These are phyloP conservation scores for Pangasius larnaudii DNA, from an alignment of 2,797 vertebrate species.

Conservation along the genomic window DNA sequence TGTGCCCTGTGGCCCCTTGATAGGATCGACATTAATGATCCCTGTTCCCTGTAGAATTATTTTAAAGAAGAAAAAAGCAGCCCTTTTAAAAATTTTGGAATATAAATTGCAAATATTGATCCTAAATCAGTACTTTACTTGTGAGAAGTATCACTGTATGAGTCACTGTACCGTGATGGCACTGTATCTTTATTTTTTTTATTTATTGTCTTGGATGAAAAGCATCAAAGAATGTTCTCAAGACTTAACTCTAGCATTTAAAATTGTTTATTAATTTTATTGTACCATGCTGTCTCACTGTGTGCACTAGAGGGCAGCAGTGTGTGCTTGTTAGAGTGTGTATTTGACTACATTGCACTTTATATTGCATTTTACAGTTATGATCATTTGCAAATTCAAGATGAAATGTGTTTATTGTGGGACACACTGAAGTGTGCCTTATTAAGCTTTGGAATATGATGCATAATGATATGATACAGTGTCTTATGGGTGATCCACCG, in stretches of 20 bases:
- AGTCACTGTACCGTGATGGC: neutral
- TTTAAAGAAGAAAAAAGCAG: neutral
- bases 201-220: neutral
- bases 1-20: neutral
- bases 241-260: neutral
- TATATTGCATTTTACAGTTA: neutral
- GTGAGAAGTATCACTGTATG: neutral
- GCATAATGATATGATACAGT: neutral
- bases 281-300: neutral
- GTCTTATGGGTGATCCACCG: neutral
- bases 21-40: neutral
- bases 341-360: neutral
- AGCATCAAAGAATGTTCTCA: neutral
- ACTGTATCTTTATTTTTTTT: neutral
- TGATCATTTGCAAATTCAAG: neutral
- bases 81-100: neutral
- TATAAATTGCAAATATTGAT: neutral
- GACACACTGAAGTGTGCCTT: neutral
- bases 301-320: neutral
- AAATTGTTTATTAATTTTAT: neutral
- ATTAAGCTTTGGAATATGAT: neutral
- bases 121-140: neutral
- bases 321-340: constrained; percentile 19
- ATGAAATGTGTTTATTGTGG: neutral
- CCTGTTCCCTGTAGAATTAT: neutral